Conservation (phyloP, 2,113 vertebrate genomes). For the Megalops atlanticus region DNA sequence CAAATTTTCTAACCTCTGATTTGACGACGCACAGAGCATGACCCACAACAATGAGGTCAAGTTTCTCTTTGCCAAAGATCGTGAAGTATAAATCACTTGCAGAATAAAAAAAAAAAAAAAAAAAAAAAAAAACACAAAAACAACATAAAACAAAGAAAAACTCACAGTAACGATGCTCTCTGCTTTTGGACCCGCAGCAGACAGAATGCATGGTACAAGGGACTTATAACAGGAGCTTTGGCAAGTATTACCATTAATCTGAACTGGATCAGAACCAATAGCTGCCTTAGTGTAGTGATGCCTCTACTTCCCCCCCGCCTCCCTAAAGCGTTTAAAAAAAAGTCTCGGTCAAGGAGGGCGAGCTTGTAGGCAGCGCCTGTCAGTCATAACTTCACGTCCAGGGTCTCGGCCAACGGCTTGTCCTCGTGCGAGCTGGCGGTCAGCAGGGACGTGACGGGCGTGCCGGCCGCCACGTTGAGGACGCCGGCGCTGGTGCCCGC, state of each 20-base stretch:
- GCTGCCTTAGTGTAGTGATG: conserved; percentile 84
- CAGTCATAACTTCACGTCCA: conserved; percentile 90
- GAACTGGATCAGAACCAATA: conserved; percentile 75
- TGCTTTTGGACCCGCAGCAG: conserved; percentile 19
- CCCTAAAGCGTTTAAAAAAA: conserved; percentile 58
- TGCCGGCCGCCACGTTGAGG: conserved; percentile 83
- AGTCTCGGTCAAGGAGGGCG: conserved; percentile 60
- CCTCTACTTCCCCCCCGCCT: conserved; percentile 69
- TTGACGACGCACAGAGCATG: conserved; percentile 80
- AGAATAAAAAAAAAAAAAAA: conserved; percentile 64
- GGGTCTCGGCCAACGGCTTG: conserved; percentile 91
- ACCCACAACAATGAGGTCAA: conserved; percentile 79
- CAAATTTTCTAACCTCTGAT: conserved; percentile 66
- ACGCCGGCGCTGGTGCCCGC: conserved; percentile 84
- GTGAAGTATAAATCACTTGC: conserved; percentile 81
- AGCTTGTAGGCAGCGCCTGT: conserved; percentile 69
- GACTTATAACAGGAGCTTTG: conserved; percentile 85
- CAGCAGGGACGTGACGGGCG: conserved; percentile 91
- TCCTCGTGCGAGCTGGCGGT: conserved; percentile 89
- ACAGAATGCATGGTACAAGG: conserved; percentile 83
- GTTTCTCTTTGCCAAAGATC: conserved; percentile 77
- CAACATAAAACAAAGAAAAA: conserved; percentile 39
- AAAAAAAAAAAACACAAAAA: conserved; percentile 48
- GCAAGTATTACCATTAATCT: conserved; percentile 62
- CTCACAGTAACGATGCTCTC: conserved; percentile 40